phyloP scores from a whole-genome alignment of 2,888 invertebrate species.

The Apotomis capreana region DNA sequence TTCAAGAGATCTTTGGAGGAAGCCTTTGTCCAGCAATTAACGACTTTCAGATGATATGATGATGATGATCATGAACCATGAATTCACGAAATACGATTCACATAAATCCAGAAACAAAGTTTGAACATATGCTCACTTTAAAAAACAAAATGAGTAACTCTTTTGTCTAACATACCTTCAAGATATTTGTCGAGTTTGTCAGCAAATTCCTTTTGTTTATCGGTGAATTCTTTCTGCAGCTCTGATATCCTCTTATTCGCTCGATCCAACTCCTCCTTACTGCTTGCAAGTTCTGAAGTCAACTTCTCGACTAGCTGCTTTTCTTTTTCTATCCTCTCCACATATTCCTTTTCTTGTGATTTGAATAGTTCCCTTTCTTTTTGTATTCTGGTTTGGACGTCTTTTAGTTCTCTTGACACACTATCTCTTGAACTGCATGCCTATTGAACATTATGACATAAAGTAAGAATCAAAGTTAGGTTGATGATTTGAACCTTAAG shows the following conservation, averaged over 20 bases:
- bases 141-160: too few species aligned
- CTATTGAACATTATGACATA: slow-evolving; percentile 56
- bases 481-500: not conserved
- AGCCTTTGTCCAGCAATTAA: too few species aligned
- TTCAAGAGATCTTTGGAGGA: too few species aligned
- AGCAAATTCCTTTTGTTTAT: slow-evolving; percentile 79
- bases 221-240: slow-evolving; percentile 79
- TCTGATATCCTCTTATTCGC: slow-evolving; percentile 83
- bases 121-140: too few species aligned
- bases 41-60: too few species aligned
- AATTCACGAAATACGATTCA: too few species aligned
- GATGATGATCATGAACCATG: too few species aligned
- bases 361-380: slow-evolving; percentile 70
- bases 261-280: slow-evolving; percentile 81
- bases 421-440: slow-evolving; percentile 85
- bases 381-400: slow-evolving; percentile 72
- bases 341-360: slow-evolving; percentile 71
- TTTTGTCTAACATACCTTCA: slow-evolving; percentile 56
- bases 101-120: too few species aligned
- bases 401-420: slow-evolving; percentile 82
- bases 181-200: slow-evolving; percentile 73
- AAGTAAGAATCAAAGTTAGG: not conserved
- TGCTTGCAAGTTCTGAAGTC: slow-evolving; percentile 70
- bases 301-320: slow-evolving; percentile 80
- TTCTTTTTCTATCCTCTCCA: slow-evolving; percentile 78